These are phyloP conservation scores for Luscinia luscinia DNA, from an alignment of 2,797 vertebrate genomes.

Conservation along the genomic window DNA sequence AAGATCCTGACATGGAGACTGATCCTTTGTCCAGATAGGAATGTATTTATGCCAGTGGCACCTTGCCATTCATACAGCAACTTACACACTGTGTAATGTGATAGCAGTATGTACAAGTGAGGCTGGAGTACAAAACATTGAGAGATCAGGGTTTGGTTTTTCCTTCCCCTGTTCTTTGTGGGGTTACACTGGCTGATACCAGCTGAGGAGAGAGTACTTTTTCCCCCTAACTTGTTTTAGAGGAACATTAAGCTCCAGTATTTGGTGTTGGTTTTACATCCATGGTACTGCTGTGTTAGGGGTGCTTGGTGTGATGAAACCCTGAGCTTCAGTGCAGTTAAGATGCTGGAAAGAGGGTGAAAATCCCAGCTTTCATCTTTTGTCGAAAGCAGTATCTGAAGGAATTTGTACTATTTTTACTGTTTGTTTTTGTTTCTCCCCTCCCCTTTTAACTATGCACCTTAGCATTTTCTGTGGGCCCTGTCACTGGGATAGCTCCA, in stretches of 20 bases:
- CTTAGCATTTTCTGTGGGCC: conserved; percentile 46
- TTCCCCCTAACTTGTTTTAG: background rate
- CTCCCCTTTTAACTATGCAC: conserved; percentile 63
- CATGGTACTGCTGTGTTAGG: fast-evolving
- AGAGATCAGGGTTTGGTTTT: conserved; percentile 30
- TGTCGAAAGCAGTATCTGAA: conserved; percentile 52
- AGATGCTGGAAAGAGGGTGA: background rate
- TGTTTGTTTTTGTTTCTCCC: conserved; percentile 67
- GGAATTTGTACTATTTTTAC: conserved; percentile 66
- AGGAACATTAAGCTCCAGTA: background rate
- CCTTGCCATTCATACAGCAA: conserved; percentile 20
- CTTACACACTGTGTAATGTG: background rate
- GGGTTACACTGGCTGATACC: background rate
- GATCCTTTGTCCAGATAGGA: conserved; percentile 49
- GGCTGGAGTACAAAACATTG: conserved; percentile 18
- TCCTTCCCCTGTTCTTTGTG: conserved; percentile 13
- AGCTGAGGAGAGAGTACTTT: background rate
- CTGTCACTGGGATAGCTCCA: conserved; percentile 53
- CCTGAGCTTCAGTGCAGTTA: background rate
- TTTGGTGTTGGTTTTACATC: background rate
- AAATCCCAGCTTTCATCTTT: conserved; percentile 58
- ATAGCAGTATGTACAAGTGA: background rate
- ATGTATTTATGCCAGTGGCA: conserved; percentile 32
- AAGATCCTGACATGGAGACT: conserved; percentile 27
- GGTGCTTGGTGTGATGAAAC: background rate